Base-by-base conservation (phyloP, 1,140 invertebrate species). In the Bombus breviceps region DNA sequence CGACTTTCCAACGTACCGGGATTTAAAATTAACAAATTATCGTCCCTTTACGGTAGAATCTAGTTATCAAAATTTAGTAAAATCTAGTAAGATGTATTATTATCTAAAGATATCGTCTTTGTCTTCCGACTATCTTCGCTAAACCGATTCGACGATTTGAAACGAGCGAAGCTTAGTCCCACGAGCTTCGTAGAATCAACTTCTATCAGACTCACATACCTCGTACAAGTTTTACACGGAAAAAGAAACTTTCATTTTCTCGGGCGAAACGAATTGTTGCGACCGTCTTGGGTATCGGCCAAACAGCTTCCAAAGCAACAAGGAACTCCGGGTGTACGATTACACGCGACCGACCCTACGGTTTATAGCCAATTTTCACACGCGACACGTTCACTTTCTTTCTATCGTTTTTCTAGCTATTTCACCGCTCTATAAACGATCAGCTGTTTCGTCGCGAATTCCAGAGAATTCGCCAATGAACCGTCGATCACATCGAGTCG, bases 401-500 rank as follows among this genome's bases (percentile, higher is more conserved):
- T 47, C 3, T n/a, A 25, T 34, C n/a, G 22, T 15, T 18, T 32
- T 32, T 47, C 41, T 2, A 59, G 22, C 32, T 1, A 53, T 37
- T 39, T 37, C 74, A 3, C 22, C 2, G 18, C 2, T 5, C 53
- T 13, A 75, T 37, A 28, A 15, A 34, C 74, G 12, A 39, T 41
- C 34, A 69, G 71, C 59, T 10, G 59, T 62, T n/a, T 62, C 59
- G 28, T 62, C 28, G 59, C 10, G 77, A 22, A 53, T 53, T 53
- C 18, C 47, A 8, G 0, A 22, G 5, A 22, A 22, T 53, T 22
- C 47, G 18, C 47, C 18, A 8, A 53, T 8, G 47, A 53, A 22
- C 5, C 47, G 47, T 18, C 18, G 47, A 53, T 53, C 22, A 53
- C 47, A 22, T 85, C 77, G 85, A 71, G 82, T 62, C 79, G 66